phyloP scores from a whole-genome alignment of 2,113 vertebrate species.

The Rhegmatorhina hoffmannsi region DNA sequence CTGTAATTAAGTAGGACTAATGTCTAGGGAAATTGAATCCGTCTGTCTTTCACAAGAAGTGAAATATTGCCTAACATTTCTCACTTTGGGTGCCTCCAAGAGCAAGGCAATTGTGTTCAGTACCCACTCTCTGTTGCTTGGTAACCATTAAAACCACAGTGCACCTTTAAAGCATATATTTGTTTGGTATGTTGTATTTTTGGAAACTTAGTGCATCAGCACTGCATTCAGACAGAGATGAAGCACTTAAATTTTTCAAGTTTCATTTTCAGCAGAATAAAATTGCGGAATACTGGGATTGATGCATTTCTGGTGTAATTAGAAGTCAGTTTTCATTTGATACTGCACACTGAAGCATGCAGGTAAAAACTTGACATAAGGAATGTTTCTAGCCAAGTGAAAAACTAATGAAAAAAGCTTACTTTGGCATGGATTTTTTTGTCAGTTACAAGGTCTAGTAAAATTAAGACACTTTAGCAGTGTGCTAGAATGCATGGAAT shows the following conservation, averaged over 20 bases:
- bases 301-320: conserved; percentile 26
- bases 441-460: background rate
- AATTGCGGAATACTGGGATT: background rate
- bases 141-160: conserved; percentile 52
- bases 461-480: background rate
- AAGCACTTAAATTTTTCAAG: background rate
- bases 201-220: conserved; percentile 23
- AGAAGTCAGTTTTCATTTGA: background rate
- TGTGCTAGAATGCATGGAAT: background rate
- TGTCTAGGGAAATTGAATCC: background rate
- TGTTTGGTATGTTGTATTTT: conserved; percentile 35
- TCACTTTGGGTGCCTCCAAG: background rate
- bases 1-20: background rate
- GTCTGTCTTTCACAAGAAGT: background rate
- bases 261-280: conserved; percentile 15
- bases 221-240: background rate
- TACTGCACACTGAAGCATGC: background rate
- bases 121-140: conserved; percentile 34
- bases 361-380: background rate
- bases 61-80: background rate
- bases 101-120: background rate
- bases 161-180: background rate
- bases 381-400: background rate
- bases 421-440: background rate
- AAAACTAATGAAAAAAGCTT: background rate